These are phyloP conservation scores for Lypha dubia DNA, from an alignment of 2,888 invertebrate species.

Conservation along the genomic window DNA sequence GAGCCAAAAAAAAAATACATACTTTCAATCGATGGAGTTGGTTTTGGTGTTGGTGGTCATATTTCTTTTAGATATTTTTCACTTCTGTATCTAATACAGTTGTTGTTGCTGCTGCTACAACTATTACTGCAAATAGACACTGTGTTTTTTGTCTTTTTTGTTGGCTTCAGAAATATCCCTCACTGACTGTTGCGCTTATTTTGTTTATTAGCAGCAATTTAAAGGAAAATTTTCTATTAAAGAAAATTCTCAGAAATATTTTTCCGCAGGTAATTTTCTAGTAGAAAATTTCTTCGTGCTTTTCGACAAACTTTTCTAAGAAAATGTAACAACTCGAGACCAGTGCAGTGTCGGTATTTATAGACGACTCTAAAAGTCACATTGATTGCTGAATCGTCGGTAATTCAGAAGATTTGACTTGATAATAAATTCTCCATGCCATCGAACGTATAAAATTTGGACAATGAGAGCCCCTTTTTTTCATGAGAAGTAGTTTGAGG, in stretches of 20 bases:
- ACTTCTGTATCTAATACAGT: neutral
- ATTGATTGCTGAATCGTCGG: no score
- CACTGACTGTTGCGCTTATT: slow-evolving; percentile 14
- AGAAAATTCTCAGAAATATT: neutral
- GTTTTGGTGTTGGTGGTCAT: slow-evolving; percentile 42
- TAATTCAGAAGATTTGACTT: no score
- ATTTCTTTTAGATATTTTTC: slow-evolving; percentile 13
- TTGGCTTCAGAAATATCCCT: neutral
- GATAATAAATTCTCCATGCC: no score
- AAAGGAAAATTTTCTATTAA: neutral
- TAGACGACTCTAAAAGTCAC: no score
- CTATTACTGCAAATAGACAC: neutral
- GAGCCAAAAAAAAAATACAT: slow-evolving; percentile 18
- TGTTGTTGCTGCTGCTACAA: slow-evolving; percentile 26
- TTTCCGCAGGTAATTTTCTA: no score
- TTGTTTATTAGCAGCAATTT: slow-evolving; percentile 1
- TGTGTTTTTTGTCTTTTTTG: slow-evolving; percentile 4
- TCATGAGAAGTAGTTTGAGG: no score
- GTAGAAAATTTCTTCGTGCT: no score
- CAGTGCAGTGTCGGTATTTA: no score
- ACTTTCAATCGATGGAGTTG: slow-evolving; percentile 17
- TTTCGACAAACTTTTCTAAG: no score
- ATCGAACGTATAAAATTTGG: no score
- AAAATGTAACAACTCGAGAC: no score
- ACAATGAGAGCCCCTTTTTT: no score